These are phyloP conservation scores for Anisognathus igniventris DNA, from an alignment of 2,797 vertebrate species.

Conservation along the genomic window DNA sequence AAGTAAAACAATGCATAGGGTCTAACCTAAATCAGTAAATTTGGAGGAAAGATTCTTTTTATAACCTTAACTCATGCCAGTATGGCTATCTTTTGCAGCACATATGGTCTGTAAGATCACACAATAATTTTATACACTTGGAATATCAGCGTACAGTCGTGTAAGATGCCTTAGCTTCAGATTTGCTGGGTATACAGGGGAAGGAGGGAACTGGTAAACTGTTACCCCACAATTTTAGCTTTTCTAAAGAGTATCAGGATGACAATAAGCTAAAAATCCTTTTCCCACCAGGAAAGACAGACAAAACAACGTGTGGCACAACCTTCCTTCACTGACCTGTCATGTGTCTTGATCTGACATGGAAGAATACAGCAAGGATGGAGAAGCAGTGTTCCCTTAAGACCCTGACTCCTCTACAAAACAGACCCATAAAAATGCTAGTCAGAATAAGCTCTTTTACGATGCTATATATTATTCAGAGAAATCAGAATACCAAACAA, in stretches of 20 bases:
- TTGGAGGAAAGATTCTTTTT: constrained; percentile 48
- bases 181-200: background rate
- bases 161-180: constrained; percentile 27
- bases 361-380: background rate
- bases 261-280: background rate
- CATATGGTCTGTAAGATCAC: constrained; percentile 64
- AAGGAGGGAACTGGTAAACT: background rate
- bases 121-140: constrained; percentile 52
- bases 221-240: background rate
- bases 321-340: background rate
- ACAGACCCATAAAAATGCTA: background rate
- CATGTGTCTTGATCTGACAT: background rate
- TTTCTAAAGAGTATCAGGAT: background rate
- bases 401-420: background rate
- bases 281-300: background rate
- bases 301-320: background rate
- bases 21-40: constrained; percentile 70
- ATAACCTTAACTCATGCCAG: constrained; percentile 62
- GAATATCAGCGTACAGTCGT: constrained; percentile 12
- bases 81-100: constrained; percentile 66
- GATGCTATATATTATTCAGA: rapidly evolving
- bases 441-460: background rate
- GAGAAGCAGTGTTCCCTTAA: background rate
- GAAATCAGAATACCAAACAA: background rate
- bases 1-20: constrained; percentile 68